Conservation (phyloP, 2,888 invertebrate genomes). For the Syritta pipiens region DNA sequence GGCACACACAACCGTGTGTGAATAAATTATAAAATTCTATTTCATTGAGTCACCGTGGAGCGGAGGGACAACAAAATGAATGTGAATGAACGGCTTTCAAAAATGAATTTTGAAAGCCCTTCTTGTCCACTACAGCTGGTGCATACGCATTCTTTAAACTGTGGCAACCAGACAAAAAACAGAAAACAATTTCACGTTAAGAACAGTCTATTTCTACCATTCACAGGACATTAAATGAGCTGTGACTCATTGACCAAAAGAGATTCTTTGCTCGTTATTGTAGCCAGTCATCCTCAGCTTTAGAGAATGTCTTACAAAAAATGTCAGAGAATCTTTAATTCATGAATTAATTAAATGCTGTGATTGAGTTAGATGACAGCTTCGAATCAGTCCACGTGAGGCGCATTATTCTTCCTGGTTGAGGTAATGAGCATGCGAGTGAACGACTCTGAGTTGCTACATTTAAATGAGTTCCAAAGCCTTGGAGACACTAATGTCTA, state of each 20-base stretch:
- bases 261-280: slow-evolving; percentile 6
- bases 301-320: slow-evolving; percentile 40
- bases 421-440: too few relatives aligned
- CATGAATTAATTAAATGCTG: slow-evolving; percentile 42
- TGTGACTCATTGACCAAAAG: slow-evolving; percentile 48
- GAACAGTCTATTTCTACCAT: not conserved
- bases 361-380: too few relatives aligned
- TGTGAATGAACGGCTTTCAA: not conserved
- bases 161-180: not conserved
- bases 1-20: slow-evolving; percentile 28
- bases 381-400: too few relatives aligned
- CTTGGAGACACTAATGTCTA: too few relatives aligned
- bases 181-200: not conserved
- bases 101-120: slow-evolving; percentile 3
- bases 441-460: too few relatives aligned
- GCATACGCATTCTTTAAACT: slow-evolving; percentile 29
- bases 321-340: slow-evolving; percentile 33
- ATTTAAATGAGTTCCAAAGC: too few relatives aligned
- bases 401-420: too few relatives aligned
- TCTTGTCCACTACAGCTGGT: not conserved
- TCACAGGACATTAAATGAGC: slow-evolving; percentile 16
- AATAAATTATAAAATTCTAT: slow-evolving; percentile 53
- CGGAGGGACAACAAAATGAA: slow-evolving; percentile 21
- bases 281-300: not conserved
- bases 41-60: slow-evolving; percentile 46